phyloP scores from a whole-genome alignment of 2,113 vertebrate species.

The Neolamprologus variostigma region DNA sequence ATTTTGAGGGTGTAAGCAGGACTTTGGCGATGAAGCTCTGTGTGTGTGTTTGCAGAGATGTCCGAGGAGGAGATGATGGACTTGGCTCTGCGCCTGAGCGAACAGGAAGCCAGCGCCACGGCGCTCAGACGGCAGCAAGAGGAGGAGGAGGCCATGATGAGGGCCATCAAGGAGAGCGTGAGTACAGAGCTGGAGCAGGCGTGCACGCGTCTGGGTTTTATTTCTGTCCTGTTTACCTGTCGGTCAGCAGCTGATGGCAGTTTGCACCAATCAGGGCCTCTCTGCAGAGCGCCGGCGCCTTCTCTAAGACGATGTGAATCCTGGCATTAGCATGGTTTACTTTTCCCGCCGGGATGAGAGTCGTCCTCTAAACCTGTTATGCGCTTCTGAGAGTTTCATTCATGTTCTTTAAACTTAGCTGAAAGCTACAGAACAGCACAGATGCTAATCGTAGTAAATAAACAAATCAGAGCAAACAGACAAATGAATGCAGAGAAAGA shows the following conservation, averaged over 20 bases:
- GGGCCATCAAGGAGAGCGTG: constrained; percentile 90
- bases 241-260: neutral
- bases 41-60: constrained; percentile 74
- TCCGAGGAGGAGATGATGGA: constrained; percentile 93
- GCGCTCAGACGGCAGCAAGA: constrained; percentile 73
- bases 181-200: constrained; percentile 25
- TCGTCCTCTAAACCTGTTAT: neutral
- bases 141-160: constrained; percentile 84
- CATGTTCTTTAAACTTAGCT: rapidly evolving
- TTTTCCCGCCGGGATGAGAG: rapidly evolving
- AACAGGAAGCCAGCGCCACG: constrained; percentile 79
- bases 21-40: neutral
- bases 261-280: neutral
- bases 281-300: neutral
- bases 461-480: neutral
- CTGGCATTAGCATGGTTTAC: neutral
- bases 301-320: neutral
- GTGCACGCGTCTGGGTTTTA: rapidly evolving
- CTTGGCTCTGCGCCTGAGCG: constrained; percentile 85
- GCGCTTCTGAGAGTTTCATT: neutral
- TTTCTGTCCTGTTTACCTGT: neutral
- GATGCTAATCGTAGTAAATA: neutral
- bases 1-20: neutral
- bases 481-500: neutral
- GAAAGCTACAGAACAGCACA: neutral